Base-by-base conservation (phyloP, 2,888 invertebrate genomes). In the Caenorhabditis wallacei region DNA sequence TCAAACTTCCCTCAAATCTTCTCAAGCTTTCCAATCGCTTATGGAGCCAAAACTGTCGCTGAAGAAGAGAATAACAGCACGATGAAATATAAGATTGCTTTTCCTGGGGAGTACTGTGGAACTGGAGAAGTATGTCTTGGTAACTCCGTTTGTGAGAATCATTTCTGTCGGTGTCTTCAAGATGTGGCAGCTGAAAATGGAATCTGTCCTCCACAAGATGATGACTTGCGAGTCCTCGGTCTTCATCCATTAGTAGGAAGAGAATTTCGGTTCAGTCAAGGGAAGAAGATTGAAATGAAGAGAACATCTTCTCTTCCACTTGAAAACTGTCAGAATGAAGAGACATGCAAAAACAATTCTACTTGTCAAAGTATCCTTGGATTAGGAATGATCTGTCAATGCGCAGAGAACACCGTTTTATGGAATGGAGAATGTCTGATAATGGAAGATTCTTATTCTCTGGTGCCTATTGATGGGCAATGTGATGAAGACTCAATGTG, bases 21-120 rank as follows among this genome's bases (percentile, higher is more conserved):
- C 35, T 72, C 78, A 5, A 82, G 82, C 57, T 82, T 83, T 18
- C 84, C 84, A 13, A 79, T 84, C 24, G 86, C 80, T 8, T 78
- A 80, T 63, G 84, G 82, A 7, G 79, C 82, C 2, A 80, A 83
- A 43, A 84, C 79, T 24, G 83, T 82, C 2, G 81, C 85, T 0
- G 86, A 84, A 70, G 80, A 85, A 18, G 71, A 72, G 18, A 63
- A 76, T 46, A 80, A 71, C 53, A 51, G 48, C 18, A 71, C 74
- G 0, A 64, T 80, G 46, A 85, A 82, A 18, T 75, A 81, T 22
- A 84, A 78, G 26, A 71, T 84, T 16, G 88, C 89, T 13, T 85
- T 88, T 84, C 91, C 91, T 11, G 91, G 91, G 16, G 91, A 91
- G 63, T 87, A 82, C 64, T 91, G 91, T 69, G 87, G 85, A 20